These are phyloP conservation scores for Eupsittula cactorum DNA, from an alignment of 2,113 vertebrate genomes.

Conservation along the genomic window DNA sequence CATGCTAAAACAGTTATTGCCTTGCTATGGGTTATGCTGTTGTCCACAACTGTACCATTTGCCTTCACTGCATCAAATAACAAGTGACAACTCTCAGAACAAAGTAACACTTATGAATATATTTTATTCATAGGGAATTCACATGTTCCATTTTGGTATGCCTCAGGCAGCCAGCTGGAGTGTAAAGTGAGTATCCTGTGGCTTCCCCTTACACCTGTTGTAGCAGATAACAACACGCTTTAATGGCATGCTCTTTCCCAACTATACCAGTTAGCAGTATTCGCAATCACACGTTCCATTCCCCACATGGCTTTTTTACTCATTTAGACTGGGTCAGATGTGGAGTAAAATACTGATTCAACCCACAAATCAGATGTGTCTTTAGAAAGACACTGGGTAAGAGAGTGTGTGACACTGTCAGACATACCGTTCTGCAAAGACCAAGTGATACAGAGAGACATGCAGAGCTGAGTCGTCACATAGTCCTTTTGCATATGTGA, in stretches of 20 bases:
- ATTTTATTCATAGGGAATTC: conserved; percentile 60
- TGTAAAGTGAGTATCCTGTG: conserved; percentile 11
- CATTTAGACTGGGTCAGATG: not conserved
- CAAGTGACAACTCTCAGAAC: not conserved
- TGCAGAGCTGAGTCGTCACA: not conserved
- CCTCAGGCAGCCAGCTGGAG: conserved; percentile 57
- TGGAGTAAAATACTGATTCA: not conserved
- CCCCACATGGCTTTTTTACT: not conserved
- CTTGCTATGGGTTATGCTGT: not conserved
- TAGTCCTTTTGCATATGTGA: not conserved
- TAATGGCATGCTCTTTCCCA: not conserved
- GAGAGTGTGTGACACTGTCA: not conserved
- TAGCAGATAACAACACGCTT: not conserved
- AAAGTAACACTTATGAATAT: conserved; percentile 2
- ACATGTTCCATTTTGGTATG: conserved; percentile 17
- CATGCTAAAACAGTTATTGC: not conserved
- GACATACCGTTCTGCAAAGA: not conserved
- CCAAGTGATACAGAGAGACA: not conserved
- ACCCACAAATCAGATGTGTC: not conserved
- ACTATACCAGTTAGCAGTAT: not conserved
- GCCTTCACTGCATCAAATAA: not conserved
- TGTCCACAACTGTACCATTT: not conserved
- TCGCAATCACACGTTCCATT: not conserved
- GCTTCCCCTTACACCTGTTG: conserved; percentile 41
- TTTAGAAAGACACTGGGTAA: not conserved